These are phyloP conservation scores for Hedychridium roseum DNA, from an alignment of 2,888 invertebrate species.

Conservation along the genomic window DNA sequence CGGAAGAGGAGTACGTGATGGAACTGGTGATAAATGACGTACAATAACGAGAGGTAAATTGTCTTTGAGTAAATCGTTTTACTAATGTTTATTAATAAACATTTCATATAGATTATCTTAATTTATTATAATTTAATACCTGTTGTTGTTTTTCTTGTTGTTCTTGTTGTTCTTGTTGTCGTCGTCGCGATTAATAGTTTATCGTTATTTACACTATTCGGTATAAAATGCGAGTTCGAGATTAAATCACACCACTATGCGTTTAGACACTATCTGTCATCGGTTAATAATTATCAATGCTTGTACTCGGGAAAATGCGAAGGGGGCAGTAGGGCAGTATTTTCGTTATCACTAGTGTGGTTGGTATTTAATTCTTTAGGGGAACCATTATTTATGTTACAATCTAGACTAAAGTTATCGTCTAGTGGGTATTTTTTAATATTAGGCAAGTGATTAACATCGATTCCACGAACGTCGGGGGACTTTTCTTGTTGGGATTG, in stretches of 20 bases:
- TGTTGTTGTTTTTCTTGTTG: constrained; percentile 37
- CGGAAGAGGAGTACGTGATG: too few relatives aligned
- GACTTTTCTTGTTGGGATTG: constrained; percentile 56
- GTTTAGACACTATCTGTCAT: constrained; percentile 59
- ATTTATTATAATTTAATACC: constrained; percentile 59
- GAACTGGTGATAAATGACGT: too few relatives aligned
- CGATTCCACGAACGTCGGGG: constrained; percentile 53
- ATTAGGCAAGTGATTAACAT: constrained; percentile 61
- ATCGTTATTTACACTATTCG: constrained; percentile 62
- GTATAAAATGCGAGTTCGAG: constrained; percentile 63
- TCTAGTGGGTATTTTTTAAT: constrained; percentile 59
- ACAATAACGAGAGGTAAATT: not conserved
- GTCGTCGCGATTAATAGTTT: constrained; percentile 52
- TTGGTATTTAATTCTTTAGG: constrained; percentile 57
- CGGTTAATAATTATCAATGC: constrained; percentile 62
- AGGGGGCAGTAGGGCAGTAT: constrained; percentile 60
- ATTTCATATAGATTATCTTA: constrained; percentile 60
- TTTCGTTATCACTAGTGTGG: constrained; percentile 62
- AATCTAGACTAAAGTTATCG: constrained; percentile 61
- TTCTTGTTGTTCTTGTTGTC: constrained; percentile 7
- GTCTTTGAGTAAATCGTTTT: constrained; percentile 51
- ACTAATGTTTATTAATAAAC: constrained; percentile 63
- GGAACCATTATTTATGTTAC: constrained; percentile 60
- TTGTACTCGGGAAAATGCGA: constrained; percentile 62
- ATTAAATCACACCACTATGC: constrained; percentile 60